Conservation (phyloP, 2,797 vertebrate genomes). For the Apogon talboti region DNA sequence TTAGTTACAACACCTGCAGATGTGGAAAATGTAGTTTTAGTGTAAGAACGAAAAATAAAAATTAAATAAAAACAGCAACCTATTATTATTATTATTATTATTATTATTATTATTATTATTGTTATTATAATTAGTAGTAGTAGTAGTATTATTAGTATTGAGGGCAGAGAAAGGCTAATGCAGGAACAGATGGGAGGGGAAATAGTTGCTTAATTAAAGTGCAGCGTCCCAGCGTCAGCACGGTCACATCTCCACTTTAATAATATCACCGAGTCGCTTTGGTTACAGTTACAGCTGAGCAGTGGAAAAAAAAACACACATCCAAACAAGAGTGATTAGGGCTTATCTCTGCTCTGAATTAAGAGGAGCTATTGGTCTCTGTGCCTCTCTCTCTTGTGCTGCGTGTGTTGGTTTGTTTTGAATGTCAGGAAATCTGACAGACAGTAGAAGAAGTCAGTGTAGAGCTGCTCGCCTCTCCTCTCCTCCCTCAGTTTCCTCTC, state of each 20-base stretch:
- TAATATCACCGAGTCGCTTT: slow-evolving; percentile 77
- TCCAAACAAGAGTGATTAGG: slow-evolving; percentile 67
- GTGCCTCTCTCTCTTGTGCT: slow-evolving; percentile 16
- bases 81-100: too few species aligned
- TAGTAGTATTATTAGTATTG: slow-evolving; percentile 10
- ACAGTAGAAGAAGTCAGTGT: slow-evolving; percentile 40
- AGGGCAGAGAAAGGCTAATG: slow-evolving; percentile 35
- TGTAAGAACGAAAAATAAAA: slow-evolving; percentile 10
- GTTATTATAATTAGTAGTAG: not conserved
- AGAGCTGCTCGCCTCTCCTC: slow-evolving; percentile 36
- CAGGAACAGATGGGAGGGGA: slow-evolving; percentile 79
- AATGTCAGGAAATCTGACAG: slow-evolving; percentile 72
- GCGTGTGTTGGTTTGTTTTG: slow-evolving; percentile 49
- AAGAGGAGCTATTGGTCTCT: slow-evolving; percentile 14
- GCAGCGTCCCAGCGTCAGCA: slow-evolving; percentile 74
- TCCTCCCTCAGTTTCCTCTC: slow-evolving; percentile 54
- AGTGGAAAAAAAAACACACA: slow-evolving; percentile 23
- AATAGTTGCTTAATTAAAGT: slow-evolving; percentile 80
- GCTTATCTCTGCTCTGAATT: slow-evolving; percentile 46
- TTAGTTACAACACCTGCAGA: not conserved
- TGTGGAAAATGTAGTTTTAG: too few species aligned
- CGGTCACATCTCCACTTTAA: slow-evolving; percentile 72
- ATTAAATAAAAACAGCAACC: not conserved
- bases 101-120: not conserved
- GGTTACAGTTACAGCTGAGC: slow-evolving; percentile 74